These are phyloP conservation scores for Ophiodon elongatus DNA, from an alignment of 2,113 vertebrate species.

Conservation along the genomic window DNA sequence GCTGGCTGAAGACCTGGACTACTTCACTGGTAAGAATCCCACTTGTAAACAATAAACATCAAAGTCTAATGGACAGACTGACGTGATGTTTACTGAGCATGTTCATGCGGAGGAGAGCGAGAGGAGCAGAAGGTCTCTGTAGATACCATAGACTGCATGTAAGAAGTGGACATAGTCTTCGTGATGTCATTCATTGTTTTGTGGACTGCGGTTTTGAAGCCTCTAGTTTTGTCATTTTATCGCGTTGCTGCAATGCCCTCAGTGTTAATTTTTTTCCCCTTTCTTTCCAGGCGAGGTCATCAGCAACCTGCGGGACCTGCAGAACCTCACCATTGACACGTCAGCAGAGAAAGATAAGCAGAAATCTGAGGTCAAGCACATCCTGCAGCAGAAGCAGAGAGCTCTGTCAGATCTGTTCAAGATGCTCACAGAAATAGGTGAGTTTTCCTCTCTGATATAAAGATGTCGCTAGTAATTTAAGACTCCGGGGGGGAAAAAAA, in stretches of 20 bases:
- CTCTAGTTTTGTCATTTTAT: no score
- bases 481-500: background rate
- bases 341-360: constrained; percentile 92
- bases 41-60: background rate
- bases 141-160: background rate
- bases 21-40: constrained; percentile 87
- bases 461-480: background rate
- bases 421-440: constrained; percentile 86
- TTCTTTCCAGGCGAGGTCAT: constrained; percentile 88
- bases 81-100: background rate
- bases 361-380: constrained; percentile 92
- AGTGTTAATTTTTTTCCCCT: background rate
- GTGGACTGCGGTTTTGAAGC: no score
- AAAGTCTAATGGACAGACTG: background rate
- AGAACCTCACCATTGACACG: constrained; percentile 86
- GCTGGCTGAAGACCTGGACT: constrained; percentile 90
- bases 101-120: no score
- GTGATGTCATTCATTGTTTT: background rate
- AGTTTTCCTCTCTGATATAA: background rate
- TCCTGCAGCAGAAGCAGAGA: constrained; percentile 95
- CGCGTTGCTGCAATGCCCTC: background rate
- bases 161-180: background rate
- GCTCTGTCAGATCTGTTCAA: constrained; percentile 96
- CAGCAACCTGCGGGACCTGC: constrained; percentile 88
- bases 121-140: no score